phyloP scores from a whole-genome alignment of 2,113 vertebrate species.

The Engystomops pustulosus region DNA sequence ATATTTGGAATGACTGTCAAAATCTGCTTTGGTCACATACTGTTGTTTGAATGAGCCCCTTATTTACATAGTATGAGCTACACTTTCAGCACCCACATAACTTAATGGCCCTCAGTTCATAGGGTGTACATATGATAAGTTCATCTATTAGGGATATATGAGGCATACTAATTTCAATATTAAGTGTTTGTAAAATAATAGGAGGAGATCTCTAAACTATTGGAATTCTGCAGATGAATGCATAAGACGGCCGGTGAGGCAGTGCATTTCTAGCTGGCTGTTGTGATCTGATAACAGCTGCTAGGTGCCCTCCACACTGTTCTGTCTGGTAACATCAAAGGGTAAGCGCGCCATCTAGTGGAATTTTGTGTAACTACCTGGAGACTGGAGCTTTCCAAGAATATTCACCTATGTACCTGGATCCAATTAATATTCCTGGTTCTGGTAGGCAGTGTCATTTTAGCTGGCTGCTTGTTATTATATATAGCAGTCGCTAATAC shows the following conservation, averaged over 20 bases:
- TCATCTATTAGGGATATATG: too few relatives aligned
- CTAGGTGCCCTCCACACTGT: conserved; percentile 74
- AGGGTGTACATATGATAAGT: too few relatives aligned
- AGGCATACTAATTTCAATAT: too few relatives aligned
- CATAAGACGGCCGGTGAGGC: conserved; percentile 67
- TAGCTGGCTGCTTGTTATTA: conserved; percentile 70
- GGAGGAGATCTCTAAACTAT: neutral
- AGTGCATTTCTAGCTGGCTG: conserved; percentile 79
- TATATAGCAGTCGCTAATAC: conserved; percentile 65
- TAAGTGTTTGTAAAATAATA: neutral
- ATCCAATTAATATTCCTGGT: conserved; percentile 42
- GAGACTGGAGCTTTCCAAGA: too few relatives aligned
- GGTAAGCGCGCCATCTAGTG: conserved; percentile 61
- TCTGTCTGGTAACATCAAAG: conserved; percentile 53
- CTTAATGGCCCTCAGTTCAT: too few relatives aligned
- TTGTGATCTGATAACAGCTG: conserved; percentile 69
- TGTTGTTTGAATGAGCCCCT: too few relatives aligned
- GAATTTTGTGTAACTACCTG: neutral
- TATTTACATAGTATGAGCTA: too few relatives aligned
- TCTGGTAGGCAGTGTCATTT: conserved; percentile 73
- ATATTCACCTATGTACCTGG: too few relatives aligned
- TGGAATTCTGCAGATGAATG: neutral
- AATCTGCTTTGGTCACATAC: too few relatives aligned
- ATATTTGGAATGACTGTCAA: too few relatives aligned
- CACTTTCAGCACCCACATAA: too few relatives aligned